These are phyloP conservation scores for Drosophila punjabiensis DNA, from an alignment of 1,140 invertebrate genomes.

Conservation along the genomic window DNA sequence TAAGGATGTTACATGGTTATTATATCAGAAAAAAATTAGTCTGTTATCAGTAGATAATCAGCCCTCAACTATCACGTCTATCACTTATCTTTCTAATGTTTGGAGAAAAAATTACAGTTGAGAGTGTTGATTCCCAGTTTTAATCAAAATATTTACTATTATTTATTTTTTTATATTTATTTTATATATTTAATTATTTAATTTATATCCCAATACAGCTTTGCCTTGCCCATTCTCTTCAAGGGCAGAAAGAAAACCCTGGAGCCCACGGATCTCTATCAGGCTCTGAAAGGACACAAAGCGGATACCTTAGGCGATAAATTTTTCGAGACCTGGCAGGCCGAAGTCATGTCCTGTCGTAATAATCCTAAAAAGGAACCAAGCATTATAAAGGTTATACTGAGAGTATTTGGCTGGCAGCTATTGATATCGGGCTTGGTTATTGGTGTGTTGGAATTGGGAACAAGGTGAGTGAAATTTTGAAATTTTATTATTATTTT, in stretches of 20 bases:
- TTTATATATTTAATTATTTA: background rate
- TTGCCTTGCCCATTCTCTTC: slow-evolving; percentile 86
- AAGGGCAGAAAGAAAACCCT: slow-evolving; percentile 86
- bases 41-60: slow-evolving; percentile 26
- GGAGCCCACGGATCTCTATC: slow-evolving; percentile 86
- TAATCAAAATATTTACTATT: slow-evolving; percentile 11
- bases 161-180: no score
- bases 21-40: background rate
- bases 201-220: slow-evolving; percentile 61
- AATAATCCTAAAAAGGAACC: slow-evolving; percentile 45
- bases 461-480: slow-evolving; percentile 37
- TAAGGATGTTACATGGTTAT: background rate
- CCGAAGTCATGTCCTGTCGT: slow-evolving; percentile 40
- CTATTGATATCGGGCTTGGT: slow-evolving; percentile 47
- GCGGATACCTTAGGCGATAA: slow-evolving; percentile 61
- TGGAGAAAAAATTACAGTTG: background rate
- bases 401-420: slow-evolving; percentile 61
- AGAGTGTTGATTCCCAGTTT: background rate
- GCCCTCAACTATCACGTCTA: background rate
- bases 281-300: slow-evolving; percentile 86
- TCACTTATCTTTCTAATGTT: slow-evolving; percentile 7
- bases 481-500: background rate
- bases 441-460: slow-evolving; percentile 40
- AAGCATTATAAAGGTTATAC: slow-evolving; percentile 48
- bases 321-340: slow-evolving; percentile 68